These are phyloP conservation scores for Ophioninae sp. DNA, from an alignment of 2,888 invertebrate genomes.

Conservation along the genomic window DNA sequence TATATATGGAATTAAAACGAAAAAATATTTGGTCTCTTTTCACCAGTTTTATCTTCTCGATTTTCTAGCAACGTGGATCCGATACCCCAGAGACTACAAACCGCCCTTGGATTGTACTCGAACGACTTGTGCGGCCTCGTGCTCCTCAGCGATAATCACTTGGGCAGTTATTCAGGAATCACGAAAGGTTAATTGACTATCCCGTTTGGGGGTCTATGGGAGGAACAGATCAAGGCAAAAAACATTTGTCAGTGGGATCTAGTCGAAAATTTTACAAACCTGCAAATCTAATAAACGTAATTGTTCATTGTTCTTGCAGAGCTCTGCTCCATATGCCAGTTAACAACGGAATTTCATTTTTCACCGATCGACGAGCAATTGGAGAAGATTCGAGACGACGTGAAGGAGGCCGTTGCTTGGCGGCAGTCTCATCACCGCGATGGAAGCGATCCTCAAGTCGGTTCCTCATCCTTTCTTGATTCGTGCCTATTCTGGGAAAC, in stretches of 20 bases:
- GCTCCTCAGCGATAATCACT: conserved; percentile 87
- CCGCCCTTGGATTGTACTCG: conserved; percentile 96
- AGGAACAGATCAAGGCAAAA: neutral
- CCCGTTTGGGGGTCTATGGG: neutral
- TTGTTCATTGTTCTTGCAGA: conserved; percentile 79
- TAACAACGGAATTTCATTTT: conserved; percentile 98
- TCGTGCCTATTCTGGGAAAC: neutral
- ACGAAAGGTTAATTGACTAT: conserved; percentile 82
- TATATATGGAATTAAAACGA: conserved; percentile 53
- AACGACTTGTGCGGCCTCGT: conserved; percentile 94
- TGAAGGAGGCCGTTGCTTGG: conserved; percentile 83
- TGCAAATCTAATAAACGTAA: neutral
- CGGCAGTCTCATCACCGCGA: conserved; percentile 78
- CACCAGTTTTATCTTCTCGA: neutral
- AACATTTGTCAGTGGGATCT: neutral
- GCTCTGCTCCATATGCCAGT: conserved; percentile 87
- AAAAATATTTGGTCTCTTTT: conserved; percentile 15
- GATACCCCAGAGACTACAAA: conserved; percentile 92
- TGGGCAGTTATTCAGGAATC: conserved; percentile 85
- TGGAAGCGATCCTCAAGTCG: conserved; percentile 76
- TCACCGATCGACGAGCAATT: conserved; percentile 92
- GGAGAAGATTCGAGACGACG: conserved; percentile 85
- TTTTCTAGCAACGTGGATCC: conserved; percentile 82
- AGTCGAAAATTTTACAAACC: neutral
- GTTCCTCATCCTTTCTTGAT: conserved; percentile 2